Evolutionary conservation across 1,140 invertebrate genomes (phyloP).

Genomic region (Drosophila subobscura): DNA sequence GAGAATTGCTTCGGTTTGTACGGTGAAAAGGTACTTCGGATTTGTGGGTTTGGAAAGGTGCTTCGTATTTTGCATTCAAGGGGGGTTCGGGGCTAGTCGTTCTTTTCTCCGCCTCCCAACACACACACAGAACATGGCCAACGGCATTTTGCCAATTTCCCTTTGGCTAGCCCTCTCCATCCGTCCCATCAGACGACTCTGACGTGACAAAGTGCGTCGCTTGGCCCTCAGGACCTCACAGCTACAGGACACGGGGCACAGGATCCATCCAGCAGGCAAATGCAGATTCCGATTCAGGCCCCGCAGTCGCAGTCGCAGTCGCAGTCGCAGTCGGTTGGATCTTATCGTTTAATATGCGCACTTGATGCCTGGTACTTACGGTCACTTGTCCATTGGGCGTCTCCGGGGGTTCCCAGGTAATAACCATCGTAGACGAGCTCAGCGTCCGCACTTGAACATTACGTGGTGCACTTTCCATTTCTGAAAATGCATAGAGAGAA

Average conservation of each 20-base stretch:
- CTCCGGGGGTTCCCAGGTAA: constrained; percentile 98
- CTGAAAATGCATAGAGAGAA: constrained; percentile 84
- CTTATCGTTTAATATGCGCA: constrained; percentile 63
- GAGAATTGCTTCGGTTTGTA: too few species aligned
- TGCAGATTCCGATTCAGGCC: neutral
- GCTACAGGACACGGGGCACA: neutral
- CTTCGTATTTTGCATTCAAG: too few species aligned
- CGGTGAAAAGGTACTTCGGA: too few species aligned
- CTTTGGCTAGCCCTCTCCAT: constrained; percentile 1
- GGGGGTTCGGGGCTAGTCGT: too few species aligned
- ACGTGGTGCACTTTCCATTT: constrained; percentile 96
- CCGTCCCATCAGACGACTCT: neutral
- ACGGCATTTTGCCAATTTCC: constrained; percentile 59
- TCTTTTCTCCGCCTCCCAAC: neutral
- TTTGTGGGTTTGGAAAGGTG: too few species aligned
- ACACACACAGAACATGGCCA: constrained; percentile 29
- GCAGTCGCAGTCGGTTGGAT: neutral
- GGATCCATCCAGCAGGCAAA: too few species aligned
- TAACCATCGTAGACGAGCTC: constrained; percentile 96
- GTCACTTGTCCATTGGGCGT: constrained; percentile 98
- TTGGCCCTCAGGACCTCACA: neutral
- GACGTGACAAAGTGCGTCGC: constrained; percentile 50
- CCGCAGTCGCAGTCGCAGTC: constrained; percentile 1
- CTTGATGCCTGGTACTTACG: constrained; percentile 86
- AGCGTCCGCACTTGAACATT: constrained; percentile 96